Conservation (phyloP, 2,797 vertebrate genomes). For the Karalla daura region DNA sequence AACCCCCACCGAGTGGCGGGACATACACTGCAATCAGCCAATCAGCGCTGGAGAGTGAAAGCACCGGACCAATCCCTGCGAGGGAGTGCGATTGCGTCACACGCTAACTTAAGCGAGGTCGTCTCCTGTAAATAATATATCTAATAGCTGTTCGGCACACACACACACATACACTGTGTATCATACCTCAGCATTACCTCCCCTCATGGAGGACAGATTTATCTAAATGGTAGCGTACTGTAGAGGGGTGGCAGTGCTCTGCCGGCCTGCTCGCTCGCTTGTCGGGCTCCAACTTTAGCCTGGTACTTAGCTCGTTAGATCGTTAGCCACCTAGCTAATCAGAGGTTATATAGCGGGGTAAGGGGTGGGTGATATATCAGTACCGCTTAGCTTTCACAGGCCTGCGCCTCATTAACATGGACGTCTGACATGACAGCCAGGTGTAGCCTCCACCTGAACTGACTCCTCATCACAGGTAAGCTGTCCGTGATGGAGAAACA, state of each 20-base stretch:
- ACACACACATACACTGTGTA: conserved; percentile 53
- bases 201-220: conserved; percentile 24
- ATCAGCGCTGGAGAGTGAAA: conserved; percentile 45
- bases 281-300: conserved; percentile 52
- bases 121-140: conserved; percentile 81
- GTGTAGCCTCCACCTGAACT: conserved; percentile 27
- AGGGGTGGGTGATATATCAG: no score
- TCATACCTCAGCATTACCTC: conserved; percentile 46
- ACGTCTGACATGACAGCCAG: conserved; percentile 61
- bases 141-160: conserved; percentile 55
- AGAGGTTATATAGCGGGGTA: conserved; percentile 61
- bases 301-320: conserved; percentile 53
- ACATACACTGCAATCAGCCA: conserved; percentile 59
- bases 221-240: conserved; percentile 45
- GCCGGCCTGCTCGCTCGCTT: conserved; percentile 49
- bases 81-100: conserved; percentile 23
- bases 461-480: conserved; percentile 64
- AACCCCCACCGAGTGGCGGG: conserved; percentile 75
- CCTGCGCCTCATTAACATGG: conserved; percentile 35
- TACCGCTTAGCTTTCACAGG: conserved; percentile 36
- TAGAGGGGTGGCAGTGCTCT: conserved; percentile 55
- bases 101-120: conserved; percentile 51
- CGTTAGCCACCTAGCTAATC: conserved; percentile 71
- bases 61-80: conserved; percentile 44
- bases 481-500: background rate